These are phyloP conservation scores for Macrosoma leucophasiata DNA, from an alignment of 2,888 invertebrate species.

Conservation along the genomic window DNA sequence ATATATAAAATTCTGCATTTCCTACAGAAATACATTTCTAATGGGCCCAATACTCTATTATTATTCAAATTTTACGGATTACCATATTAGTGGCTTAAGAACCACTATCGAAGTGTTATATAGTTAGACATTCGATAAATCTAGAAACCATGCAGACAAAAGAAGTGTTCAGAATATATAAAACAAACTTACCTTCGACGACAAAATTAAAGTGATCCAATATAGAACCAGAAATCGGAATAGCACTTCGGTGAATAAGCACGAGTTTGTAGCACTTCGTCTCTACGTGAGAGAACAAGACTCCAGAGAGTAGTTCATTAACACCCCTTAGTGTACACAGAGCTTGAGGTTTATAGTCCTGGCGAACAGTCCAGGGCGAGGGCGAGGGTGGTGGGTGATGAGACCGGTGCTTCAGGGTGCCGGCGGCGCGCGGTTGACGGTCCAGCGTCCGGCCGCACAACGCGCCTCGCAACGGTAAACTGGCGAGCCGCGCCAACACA, in stretches of 20 bases:
- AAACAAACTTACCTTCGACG: conserved; percentile 51
- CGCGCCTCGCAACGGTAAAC: conserved; percentile 76
- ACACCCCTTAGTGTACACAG: conserved; percentile 44
- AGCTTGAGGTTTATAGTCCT: conserved; percentile 36
- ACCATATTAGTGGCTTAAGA: no score
- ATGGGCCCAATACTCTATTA: no score
- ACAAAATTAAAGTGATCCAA: conserved; percentile 63
- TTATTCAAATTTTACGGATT: no score
- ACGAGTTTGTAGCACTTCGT: conserved; percentile 69
- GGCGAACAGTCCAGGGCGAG: conserved; percentile 37
- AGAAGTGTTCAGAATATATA: conserved; percentile 1
- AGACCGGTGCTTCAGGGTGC: conserved; percentile 46
- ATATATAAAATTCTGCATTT: no score
- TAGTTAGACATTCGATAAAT: no score
- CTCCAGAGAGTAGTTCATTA: conserved; percentile 40
- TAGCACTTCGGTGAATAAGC: conserved; percentile 68
- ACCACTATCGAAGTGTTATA: no score
- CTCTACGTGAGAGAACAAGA: conserved; percentile 48
- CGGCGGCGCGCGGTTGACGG: conserved; percentile 68
- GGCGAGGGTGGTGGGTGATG: conserved; percentile 35
- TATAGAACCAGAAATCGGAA: conserved; percentile 64
- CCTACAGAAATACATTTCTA: no score
- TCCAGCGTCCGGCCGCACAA: conserved; percentile 69
- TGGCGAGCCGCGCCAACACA: conserved; percentile 64
- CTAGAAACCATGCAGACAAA: no score